Evolutionary conservation across 1,140 invertebrate species (phyloP).

Genomic region (Leptinotarsa texana): DNA sequence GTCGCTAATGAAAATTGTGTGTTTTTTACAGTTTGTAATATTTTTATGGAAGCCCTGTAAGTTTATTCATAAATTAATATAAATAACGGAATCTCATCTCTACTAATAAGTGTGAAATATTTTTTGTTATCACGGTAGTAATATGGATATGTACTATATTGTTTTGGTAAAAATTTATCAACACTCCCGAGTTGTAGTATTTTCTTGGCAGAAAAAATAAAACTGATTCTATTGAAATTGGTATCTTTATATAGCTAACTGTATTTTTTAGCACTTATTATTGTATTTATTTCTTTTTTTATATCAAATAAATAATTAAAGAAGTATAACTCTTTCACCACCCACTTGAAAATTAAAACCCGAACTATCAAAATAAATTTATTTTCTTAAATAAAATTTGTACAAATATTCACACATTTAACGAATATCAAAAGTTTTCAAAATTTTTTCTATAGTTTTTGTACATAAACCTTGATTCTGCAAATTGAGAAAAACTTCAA

Average conservation of each 20-base stretch:
- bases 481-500: constrained; percentile 30
- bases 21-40: constrained; percentile 27
- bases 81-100: constrained; percentile 27
- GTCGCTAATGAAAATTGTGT: constrained; percentile 14
- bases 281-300: constrained; percentile 33
- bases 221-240: constrained; percentile 25
- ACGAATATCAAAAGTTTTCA: constrained; percentile 9
- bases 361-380: constrained; percentile 11
- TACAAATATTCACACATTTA: constrained; percentile 9
- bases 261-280: constrained; percentile 32
- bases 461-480: constrained; percentile 18
- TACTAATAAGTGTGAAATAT: constrained; percentile 19
- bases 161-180: constrained; percentile 11
- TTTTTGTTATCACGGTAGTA: constrained; percentile 21
- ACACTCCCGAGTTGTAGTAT: neutral
- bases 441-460: constrained; percentile 31
- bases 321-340: neutral
- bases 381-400: constrained; percentile 4
- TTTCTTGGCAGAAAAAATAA: constrained; percentile 23
- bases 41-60: constrained; percentile 28
- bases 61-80: constrained; percentile 29
- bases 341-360: neutral
- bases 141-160: constrained; percentile 11
- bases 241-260: constrained; percentile 27
- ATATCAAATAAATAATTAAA: constrained; percentile 26